These are phyloP conservation scores for Lepidiolamprologus cunningtoni DNA, from an alignment of 2,113 vertebrate genomes.

Conservation along the genomic window DNA sequence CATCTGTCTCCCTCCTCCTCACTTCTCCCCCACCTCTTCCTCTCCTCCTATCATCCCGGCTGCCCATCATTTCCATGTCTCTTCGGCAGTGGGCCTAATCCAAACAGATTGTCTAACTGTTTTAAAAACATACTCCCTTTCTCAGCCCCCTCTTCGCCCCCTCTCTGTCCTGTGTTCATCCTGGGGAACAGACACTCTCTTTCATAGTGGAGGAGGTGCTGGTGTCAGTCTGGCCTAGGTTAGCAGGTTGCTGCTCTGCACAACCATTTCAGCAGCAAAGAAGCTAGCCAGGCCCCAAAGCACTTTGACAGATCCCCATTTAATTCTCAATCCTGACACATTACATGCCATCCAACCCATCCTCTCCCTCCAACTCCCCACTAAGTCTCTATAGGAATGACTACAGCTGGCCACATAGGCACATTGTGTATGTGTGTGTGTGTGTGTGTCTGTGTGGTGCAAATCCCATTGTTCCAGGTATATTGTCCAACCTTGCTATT, in stretches of 20 bases:
- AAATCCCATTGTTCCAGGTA: no score
- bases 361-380: not conserved
- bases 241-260: slow-evolving; percentile 54
- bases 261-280: slow-evolving; percentile 41
- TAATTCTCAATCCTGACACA: slow-evolving; percentile 45
- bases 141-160: slow-evolving; percentile 26
- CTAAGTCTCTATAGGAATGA: slow-evolving; percentile 38
- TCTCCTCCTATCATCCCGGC: slow-evolving; percentile 42
- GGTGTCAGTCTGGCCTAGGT: slow-evolving; percentile 57
- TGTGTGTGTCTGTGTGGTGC: not conserved
- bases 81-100: slow-evolving; percentile 59
- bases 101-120: slow-evolving; percentile 69
- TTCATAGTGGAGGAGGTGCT: slow-evolving; percentile 57
- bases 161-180: slow-evolving; percentile 38
- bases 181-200: slow-evolving; percentile 48
- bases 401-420: slow-evolving; percentile 40
- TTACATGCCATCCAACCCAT: slow-evolving; percentile 25
- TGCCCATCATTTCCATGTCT: slow-evolving; percentile 59
- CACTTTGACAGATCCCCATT: slow-evolving; percentile 60
- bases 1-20: slow-evolving; percentile 45
- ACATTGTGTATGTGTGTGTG: slow-evolving; percentile 15
- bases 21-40: slow-evolving; percentile 31
- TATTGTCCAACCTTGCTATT: not conserved
- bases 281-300: slow-evolving; percentile 34
- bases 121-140: slow-evolving; percentile 63